phyloP scores from a whole-genome alignment of 1,140 invertebrate species.

The Goniozus legneri region DNA sequence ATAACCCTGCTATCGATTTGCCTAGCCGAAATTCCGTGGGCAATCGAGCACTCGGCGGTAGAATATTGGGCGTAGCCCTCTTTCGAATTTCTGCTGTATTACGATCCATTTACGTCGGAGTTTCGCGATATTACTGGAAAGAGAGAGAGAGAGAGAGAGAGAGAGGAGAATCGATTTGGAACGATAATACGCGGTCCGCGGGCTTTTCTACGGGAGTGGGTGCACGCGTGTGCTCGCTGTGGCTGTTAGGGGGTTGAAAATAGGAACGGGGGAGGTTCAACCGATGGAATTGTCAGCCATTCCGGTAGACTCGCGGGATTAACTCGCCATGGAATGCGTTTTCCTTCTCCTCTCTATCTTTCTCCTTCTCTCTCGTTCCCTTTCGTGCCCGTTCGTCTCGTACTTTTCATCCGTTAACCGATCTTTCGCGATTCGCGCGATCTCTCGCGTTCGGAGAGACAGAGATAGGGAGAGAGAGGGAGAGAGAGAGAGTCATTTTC shows the following conservation, averaged over 20 bases:
- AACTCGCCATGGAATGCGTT: slow-evolving; percentile 43
- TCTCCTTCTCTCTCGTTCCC: slow-evolving; percentile 3
- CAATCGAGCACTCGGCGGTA: too few species aligned
- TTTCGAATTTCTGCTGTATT: slow-evolving; percentile 29
- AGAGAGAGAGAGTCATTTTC: slow-evolving; percentile 44
- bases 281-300: slow-evolving; percentile 44
- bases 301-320: slow-evolving; percentile 42
- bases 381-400: slow-evolving; percentile 2
- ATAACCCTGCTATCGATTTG: too few species aligned
- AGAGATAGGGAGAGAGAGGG: slow-evolving; percentile 2
- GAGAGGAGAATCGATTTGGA: slow-evolving; percentile 39
- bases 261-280: too few species aligned
- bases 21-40: too few species aligned
- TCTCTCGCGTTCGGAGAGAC: slow-evolving; percentile 12
- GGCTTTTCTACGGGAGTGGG: slow-evolving; percentile 17
- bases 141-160: too few species aligned
- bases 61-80: too few species aligned
- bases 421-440: slow-evolving; percentile 18
- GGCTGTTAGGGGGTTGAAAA: slow-evolving; percentile 10
- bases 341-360: slow-evolving; percentile 12
- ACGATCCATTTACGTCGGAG: slow-evolving; percentile 39
- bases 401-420: slow-evolving; percentile 2
- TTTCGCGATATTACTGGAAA: slow-evolving; percentile 41
- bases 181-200: slow-evolving; percentile 32
- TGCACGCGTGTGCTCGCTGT: slow-evolving; percentile 11